Base-by-base conservation (phyloP, 2,113 vertebrate genomes). In the Martes martes region DNA sequence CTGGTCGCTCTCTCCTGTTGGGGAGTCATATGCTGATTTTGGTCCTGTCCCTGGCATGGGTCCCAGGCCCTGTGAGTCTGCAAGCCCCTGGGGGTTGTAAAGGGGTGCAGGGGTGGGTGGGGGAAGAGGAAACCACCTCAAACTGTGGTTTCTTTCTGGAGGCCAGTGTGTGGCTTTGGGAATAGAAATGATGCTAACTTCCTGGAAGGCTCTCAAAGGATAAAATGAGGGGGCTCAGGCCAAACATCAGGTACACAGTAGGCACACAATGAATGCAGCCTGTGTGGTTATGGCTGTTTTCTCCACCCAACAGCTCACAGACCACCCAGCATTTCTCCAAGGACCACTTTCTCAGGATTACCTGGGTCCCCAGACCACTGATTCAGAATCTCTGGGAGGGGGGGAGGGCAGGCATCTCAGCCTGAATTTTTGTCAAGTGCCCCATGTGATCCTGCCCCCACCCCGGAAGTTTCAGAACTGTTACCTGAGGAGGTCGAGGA, bases 231-330 rank as follows among this genome's bases (percentile, higher is more conserved):
- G 31, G 26, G 31, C 71, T 69, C 15, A 6, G 11, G 39, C 45
- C 52, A 55, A 59, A n/a, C 69, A 33, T 21, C 10, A 18, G n/a
- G 57, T 10, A 13, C 26, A n/a, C 33, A 11, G 52, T 42, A 36
- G 55, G 73, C n/a, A 21, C 18, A 15, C 59, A 36, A 7, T 16
- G 76, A 73, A 63, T 15, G 39, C 11, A 36, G 74, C 59, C 5
- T 0, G 2, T n/a, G 0, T 31, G 33, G 24, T 33, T 6, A 2
- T 14, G 42, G 19, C 47, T 33, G 7, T 65, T 69, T 80, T 19
- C 78, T 78, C 61, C 42, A 5, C 1, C 18, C 0, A 21, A 1
- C 31, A 33, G 52, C 84, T 57, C 76, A n/a, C 21, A 31, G 39
- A 36, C 59, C 63, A 6, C 74, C 6, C 57, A 26, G 52, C 4